Conservation (phyloP, 2,888 invertebrate species). For the Acleris holmiana region DNA sequence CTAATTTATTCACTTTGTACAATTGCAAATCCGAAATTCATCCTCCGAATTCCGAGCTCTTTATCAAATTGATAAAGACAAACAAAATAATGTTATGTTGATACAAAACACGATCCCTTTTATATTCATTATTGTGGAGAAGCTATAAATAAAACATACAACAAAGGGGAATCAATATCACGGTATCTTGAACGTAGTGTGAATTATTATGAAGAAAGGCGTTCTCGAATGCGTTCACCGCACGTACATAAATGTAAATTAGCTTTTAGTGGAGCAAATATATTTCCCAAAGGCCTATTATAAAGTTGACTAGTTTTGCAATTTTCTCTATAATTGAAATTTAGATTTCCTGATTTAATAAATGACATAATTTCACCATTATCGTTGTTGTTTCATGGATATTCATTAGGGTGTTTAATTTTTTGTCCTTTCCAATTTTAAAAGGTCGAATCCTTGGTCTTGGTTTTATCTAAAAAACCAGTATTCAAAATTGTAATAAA, state of each 20-base stretch:
- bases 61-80: constrained; percentile 31
- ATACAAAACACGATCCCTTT: constrained; percentile 24
- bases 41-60: constrained; percentile 13
- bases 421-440: no score
- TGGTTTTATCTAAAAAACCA: no score
- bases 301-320: not conserved
- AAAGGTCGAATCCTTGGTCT: no score
- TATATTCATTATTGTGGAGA: constrained; percentile 30
- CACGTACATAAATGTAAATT: constrained; percentile 30
- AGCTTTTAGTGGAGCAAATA: constrained; percentile 26
- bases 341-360: no score
- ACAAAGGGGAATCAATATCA: constrained; percentile 36
- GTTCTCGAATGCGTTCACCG: constrained; percentile 14
- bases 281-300: constrained; percentile 9
- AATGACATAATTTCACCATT: no score
- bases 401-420: no score
- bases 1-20: not conserved
- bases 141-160: constrained; percentile 37
- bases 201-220: constrained; percentile 33
- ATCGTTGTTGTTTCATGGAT: no score
- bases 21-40: not conserved
- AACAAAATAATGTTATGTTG: constrained; percentile 23
- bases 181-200: constrained; percentile 32
- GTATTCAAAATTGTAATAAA: no score
- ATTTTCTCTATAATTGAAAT: not conserved